Evolutionary conservation across 2,888 invertebrate species (phyloP), one percentile per base, ranked within the genome.

Genomic region (Acanthosepion lycidas): DNA sequence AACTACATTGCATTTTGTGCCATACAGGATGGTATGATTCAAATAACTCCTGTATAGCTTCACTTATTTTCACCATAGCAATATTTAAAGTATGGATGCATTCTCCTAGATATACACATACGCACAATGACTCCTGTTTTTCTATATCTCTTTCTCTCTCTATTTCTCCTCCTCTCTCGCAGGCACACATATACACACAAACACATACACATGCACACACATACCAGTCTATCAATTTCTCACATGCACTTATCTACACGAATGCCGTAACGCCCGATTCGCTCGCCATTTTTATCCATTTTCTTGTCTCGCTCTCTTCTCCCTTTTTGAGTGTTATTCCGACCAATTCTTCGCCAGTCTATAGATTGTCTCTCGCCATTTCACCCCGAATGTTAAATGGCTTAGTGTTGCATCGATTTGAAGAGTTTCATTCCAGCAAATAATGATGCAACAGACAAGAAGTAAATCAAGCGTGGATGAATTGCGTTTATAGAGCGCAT

Each of bases 381-480:
- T 78, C 78, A 78, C 78, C n/a, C 78, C 78, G 78, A 15, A n/a
- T 78, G 78, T 78, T 78, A 78, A 78, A 78, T 78, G 78, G 78
- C 78, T 78, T 78, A 78, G 78, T 78, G 78, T 78, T 78, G 78
- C 78, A 15, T 78, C 78, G 78, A 78, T 78, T 78, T 78, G 78
- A 78, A 33, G n/a, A 78, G 78, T 78, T 78, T 78, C 78, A 78
- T 78, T 78, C 78, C 78, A 78, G n/a, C 78, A 78, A 78, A 78
- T 78, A n/a, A 78, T 78, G n/a, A 78, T 78, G 78, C 78, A n/a
- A n/a, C 78, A 78, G 78, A 78, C 78, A 78, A 78, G n/a, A 78
- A 78, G 78, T 78, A 78, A 78, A 78, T 78, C 78, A 78, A 78
- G 78, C 78, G 33, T 78, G 78, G 78, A n/a, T 78, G 78, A n/a